A percentile compares a stretch with the other conserved stretches of the same genome.
Evolutionary conservation across 1,140 invertebrate species (phyloP).

Genomic region (Mesaphorura yosii): DNA sequence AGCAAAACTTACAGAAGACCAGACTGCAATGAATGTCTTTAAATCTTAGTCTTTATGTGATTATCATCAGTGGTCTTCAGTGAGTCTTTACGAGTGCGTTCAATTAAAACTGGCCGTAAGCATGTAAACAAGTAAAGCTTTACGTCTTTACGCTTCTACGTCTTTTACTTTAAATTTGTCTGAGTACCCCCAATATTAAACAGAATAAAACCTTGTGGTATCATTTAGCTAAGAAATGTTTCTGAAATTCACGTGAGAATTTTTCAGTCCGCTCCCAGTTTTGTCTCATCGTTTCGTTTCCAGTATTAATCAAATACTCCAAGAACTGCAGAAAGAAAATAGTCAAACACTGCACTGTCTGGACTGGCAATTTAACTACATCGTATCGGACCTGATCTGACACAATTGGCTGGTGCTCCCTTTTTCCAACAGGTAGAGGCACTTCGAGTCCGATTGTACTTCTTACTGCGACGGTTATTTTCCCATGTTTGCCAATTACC

Average conservation of each 20-base stretch:
- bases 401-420: conserved; percentile 19
- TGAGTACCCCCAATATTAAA: neutral
- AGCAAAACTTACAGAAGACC: no score
- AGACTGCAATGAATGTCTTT: no score
- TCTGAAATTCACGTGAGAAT: conserved; percentile 13
- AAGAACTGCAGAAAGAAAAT: conserved; percentile 31
- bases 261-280: conserved; percentile 30
- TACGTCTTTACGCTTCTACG: no score
- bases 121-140: no score
- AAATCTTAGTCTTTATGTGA: no score
- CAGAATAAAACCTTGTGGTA: neutral
- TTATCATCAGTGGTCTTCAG: no score
- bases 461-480: conserved; percentile 41
- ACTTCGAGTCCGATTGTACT: conserved; percentile 41
- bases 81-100: no score
- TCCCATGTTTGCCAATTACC: conserved; percentile 40
- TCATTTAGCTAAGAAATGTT: conserved; percentile 2
- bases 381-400: conserved; percentile 32
- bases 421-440: conserved; percentile 37
- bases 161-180: neutral
- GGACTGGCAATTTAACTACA: conserved; percentile 9
- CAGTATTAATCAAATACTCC: conserved; percentile 25
- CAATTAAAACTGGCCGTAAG: no score
- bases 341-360: neutral
- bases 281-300: conserved; percentile 32